Percentiles rank a stretch among this genome's conserved stretches.
phyloP scores from a whole-genome alignment of 2,113 vertebrate species.

The Tupaia tana region DNA sequence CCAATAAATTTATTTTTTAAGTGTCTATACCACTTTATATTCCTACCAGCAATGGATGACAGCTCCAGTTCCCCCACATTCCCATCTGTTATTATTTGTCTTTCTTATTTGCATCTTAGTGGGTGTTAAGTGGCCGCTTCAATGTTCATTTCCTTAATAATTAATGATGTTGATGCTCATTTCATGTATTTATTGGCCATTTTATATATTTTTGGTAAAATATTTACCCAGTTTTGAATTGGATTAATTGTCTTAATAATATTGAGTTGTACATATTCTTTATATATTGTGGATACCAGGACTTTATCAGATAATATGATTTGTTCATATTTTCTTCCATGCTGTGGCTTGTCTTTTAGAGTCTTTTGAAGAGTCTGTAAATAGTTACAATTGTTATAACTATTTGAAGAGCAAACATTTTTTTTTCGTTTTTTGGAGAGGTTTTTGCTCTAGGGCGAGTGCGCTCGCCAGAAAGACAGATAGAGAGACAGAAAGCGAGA shows the following conservation, averaged over 20 bases:
- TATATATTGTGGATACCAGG: background rate
- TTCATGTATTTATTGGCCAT: background rate
- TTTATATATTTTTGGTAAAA: background rate
- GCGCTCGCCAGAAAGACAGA: too few relatives aligned
- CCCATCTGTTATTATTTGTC: background rate
- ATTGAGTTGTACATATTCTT: background rate
- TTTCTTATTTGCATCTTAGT: conserved; percentile 15
- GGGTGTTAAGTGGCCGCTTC: background rate
- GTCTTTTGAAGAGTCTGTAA: conserved; percentile 4
- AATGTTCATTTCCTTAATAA: conserved; percentile 21
- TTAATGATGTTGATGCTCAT: conserved; percentile 16
- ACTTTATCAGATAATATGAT: background rate
- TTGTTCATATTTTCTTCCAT: conserved; percentile 15
- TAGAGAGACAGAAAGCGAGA: too few relatives aligned
- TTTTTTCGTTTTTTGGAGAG: too few relatives aligned
- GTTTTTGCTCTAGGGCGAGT: too few relatives aligned
- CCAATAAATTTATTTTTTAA: conserved; percentile 16
- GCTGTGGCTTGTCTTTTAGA: background rate
- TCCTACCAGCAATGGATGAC: background rate
- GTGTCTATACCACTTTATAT: background rate
- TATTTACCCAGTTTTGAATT: conserved; percentile 9
- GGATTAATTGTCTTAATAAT: background rate
- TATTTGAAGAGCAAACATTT: too few relatives aligned
- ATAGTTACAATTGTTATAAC: too few relatives aligned
- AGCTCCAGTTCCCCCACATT: background rate